These are phyloP conservation scores for Petrolisthes manimaculis DNA, from an alignment of 2,888 invertebrate genomes.

Conservation along the genomic window DNA sequence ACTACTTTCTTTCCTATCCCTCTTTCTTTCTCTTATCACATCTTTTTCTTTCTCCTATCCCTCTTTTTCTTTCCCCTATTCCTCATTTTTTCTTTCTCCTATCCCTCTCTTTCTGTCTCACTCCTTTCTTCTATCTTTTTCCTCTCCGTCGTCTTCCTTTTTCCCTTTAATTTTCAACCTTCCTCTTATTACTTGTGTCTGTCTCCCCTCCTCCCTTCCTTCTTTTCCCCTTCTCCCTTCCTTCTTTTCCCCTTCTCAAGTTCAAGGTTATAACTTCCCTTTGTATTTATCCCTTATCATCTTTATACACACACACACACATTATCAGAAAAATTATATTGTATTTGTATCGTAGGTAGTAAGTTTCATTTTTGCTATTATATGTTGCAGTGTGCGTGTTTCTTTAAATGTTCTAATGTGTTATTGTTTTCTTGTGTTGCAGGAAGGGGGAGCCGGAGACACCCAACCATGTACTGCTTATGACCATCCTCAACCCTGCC, in stretches of 20 bases:
- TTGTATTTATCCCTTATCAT: too few species aligned
- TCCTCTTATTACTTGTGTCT: background rate
- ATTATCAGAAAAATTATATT: background rate
- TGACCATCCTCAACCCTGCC: conserved; percentile 97
- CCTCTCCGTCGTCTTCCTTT: background rate
- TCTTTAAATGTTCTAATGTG: background rate
- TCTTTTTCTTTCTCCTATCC: background rate
- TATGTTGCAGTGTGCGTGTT: background rate
- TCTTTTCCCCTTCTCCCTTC: background rate
- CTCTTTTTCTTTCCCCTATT: background rate
- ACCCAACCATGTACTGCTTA: conserved; percentile 95
- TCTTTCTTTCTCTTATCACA: background rate
- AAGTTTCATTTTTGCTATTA: background rate
- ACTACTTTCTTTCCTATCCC: background rate
- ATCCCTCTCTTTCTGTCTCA: background rate
- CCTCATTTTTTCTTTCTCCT: background rate
- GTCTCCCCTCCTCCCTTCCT: background rate
- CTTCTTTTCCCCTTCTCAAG: background rate
- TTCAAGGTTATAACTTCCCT: too few species aligned
- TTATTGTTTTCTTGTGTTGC: background rate
- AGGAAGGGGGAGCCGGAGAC: conserved; percentile 78
- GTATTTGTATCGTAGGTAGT: too few species aligned
- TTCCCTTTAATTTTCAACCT: too few species aligned
- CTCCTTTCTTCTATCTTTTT: background rate
- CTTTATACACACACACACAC: background rate